Conservation (phyloP, 2,888 invertebrate genomes). For the Scaptodrosophila latifasciaeformis region DNA sequence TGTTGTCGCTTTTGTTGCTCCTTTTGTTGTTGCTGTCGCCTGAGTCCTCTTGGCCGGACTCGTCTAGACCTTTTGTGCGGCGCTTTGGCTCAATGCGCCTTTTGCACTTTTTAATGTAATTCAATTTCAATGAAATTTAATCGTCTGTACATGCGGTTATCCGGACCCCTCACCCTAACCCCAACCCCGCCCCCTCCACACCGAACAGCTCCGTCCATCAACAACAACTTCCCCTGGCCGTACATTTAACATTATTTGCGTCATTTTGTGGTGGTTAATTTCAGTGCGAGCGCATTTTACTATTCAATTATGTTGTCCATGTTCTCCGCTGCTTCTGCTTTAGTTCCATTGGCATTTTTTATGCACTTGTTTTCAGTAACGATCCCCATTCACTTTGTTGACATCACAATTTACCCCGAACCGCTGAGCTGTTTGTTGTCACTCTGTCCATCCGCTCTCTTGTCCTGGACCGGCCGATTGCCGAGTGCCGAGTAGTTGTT, state of each 20-base stretch:
- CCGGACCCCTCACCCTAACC: neutral
- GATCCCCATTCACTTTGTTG: neutral
- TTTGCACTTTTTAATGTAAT: conserved; percentile 65
- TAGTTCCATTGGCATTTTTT: conserved; percentile 43
- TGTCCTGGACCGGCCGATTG: conserved; percentile 31
- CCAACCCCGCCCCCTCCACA: neutral
- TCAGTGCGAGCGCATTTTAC: conserved; percentile 60
- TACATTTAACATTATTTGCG: conserved; percentile 60
- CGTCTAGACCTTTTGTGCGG: conserved; percentile 26
- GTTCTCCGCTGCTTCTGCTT: too few species aligned
- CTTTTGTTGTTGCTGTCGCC: conserved; percentile 9
- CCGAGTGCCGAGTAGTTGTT: conserved; percentile 4
- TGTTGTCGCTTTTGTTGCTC: conserved; percentile 8
- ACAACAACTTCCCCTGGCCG: conserved; percentile 1
- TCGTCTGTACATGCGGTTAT: conserved; percentile 51
- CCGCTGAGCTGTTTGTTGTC: conserved; percentile 43
- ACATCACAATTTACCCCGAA: conserved; percentile 24
- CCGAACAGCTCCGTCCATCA: neutral
- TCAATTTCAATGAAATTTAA: conserved; percentile 69
- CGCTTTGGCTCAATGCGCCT: conserved; percentile 40
- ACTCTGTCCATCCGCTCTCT: conserved; percentile 33
- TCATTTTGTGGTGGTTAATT: conserved; percentile 69
- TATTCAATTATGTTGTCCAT: conserved; percentile 62
- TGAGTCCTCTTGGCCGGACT: conserved; percentile 5
- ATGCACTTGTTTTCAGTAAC: conserved; percentile 48